Conservation (phyloP, 2,113 vertebrate species). For the Epinephelus fuscoguttatus region DNA sequence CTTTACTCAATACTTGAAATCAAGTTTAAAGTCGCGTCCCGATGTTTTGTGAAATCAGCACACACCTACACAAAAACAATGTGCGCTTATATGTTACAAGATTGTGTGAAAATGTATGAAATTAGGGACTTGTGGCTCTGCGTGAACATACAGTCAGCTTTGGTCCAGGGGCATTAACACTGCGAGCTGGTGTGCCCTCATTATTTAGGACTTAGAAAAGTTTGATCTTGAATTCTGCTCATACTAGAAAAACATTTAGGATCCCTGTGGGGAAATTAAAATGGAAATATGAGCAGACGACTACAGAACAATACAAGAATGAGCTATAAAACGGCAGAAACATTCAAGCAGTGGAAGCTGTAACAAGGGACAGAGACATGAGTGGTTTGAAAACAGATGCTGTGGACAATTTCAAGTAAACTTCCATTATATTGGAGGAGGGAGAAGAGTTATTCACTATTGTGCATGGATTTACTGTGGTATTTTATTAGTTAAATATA, state of each 20-base stretch:
- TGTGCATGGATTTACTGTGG: background rate
- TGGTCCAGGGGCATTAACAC: background rate
- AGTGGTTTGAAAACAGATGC: slow-evolving; percentile 6
- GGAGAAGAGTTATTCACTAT: background rate
- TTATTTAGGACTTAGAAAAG: background rate
- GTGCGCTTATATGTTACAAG: too few species aligned
- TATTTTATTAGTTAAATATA: background rate
- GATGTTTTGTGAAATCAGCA: background rate
- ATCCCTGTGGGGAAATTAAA: background rate
- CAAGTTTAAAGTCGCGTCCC: background rate
- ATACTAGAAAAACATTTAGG: background rate
- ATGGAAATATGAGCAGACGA: background rate
- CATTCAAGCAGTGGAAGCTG: background rate
- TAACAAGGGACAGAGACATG: background rate
- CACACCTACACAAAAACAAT: background rate
- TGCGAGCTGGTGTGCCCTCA: background rate
- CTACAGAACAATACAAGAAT: background rate
- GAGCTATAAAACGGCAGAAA: background rate
- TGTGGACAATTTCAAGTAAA: background rate
- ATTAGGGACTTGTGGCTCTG: too few species aligned
- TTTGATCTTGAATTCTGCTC: background rate
- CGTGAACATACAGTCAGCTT: too few species aligned
- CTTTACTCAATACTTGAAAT: background rate
- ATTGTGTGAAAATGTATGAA: background rate
- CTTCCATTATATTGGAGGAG: background rate